Evolutionary conservation across 2,113 vertebrate species (phyloP), one percentile per base, ranked within the genome.

Genomic region (Cynopterus brachyotis): DNA sequence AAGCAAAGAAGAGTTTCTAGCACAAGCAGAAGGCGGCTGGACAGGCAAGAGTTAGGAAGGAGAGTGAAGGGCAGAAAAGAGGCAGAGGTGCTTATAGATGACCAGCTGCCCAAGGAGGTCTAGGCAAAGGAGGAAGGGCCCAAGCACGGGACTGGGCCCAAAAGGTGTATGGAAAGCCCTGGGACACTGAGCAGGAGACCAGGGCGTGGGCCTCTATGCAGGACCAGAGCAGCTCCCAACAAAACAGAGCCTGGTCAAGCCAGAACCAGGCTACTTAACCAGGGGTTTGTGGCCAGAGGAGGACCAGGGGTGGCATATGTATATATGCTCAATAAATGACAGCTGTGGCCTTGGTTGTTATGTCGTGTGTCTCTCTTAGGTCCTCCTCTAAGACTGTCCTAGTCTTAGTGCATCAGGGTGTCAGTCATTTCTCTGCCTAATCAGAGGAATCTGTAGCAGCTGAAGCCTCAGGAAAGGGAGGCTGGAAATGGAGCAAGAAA

Each of bases 261-360:
- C 45, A 72, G 15, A 81, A 45, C 28, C 45, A 59, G 55, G 20
- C 28, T 28, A 22, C 42, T 81, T 28, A 24, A 7, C 45, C 20
- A 55, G 55, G 55, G 78, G 16, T n/a, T n/a, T n/a, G 7, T 28
- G 45, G 15, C 66, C 69, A 89, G 37, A 47, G 69, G 30, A 67
- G 59, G 9, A 19, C 32, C 17, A 30, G 26, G 8, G 19, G 40
- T 35, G 8, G 79, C 47, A 76, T n/a, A n/a, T n/a, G n/a, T n/a
- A n/a, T n/a, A n/a, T 0, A 6, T 2, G n/a, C 9, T n/a, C 22
- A 37, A 32, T 8, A 59, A 53, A 28, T 6, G 62, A 69, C 24
- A 30, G 26, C 62, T 3, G 10, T 9, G 37, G 35, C 35, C 70
- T 12, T 15, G 13, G 26, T n/a, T 9, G 40, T 0, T 19, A 32